Conservation (phyloP, 2,888 invertebrate genomes). For the Ophioninae sp. region DNA sequence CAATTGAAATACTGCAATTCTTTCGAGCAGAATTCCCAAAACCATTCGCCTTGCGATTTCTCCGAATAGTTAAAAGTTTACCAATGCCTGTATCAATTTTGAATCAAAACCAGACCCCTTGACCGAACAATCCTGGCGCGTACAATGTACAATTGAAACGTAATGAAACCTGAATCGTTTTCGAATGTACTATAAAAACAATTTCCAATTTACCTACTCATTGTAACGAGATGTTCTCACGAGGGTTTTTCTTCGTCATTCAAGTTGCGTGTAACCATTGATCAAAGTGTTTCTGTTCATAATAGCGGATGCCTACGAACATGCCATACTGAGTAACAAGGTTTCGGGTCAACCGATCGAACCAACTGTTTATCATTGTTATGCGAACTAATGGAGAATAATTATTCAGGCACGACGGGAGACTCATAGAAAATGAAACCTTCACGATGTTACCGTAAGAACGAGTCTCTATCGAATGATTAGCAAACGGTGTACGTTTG, state of each 20-base stretch:
- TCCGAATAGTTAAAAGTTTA: neutral
- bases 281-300: neutral
- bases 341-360: neutral
- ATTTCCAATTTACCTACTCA: neutral
- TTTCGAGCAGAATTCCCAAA: neutral
- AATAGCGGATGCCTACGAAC: neutral
- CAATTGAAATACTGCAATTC: slow-evolving; percentile 4
- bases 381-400: neutral
- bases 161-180: neutral
- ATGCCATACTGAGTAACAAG: neutral
- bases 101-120: neutral
- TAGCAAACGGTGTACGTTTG: slow-evolving; percentile 6
- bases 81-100: neutral
- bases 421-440: neutral
- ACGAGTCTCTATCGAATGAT: slow-evolving; percentile 4
- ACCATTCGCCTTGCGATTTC: neutral
- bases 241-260: neutral
- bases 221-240: neutral
- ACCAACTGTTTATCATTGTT: neutral
- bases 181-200: slow-evolving; percentile 13
- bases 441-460: neutral
- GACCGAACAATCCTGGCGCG: neutral
- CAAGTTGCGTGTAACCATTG: neutral
- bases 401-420: neutral
- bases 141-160: neutral